Conservation (phyloP, 53 echinoderm and acorn worm genomes). For the Zoroaster sp. region DNA sequence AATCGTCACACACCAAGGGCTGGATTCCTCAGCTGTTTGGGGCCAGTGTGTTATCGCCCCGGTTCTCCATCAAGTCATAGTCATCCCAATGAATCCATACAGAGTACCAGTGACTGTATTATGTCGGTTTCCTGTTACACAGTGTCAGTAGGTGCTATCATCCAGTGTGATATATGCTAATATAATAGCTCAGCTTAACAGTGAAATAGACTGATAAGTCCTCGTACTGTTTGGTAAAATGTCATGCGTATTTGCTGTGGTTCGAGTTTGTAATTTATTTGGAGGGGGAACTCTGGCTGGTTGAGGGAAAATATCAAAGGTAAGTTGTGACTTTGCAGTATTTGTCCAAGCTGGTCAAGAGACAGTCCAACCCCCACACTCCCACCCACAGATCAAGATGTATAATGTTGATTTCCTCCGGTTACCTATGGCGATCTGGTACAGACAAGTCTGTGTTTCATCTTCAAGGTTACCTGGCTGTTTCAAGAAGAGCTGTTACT, state of each 20-base stretch:
- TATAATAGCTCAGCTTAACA: not conserved
- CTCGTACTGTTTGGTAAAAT: not conserved
- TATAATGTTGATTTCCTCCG: not conserved
- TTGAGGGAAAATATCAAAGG: not conserved
- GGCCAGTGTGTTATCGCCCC: not conserved
- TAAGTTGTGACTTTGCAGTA: not conserved
- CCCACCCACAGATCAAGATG: not conserved
- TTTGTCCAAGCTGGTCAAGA: not conserved
- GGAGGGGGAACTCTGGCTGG: not conserved
- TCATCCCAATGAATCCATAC: not conserved
- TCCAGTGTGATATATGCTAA: not conserved
- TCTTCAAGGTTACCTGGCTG: too few relatives aligned
- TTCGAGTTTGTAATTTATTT: not conserved
- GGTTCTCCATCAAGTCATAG: not conserved
- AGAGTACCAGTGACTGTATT: not conserved
- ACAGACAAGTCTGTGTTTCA: not conserved
- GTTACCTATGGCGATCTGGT: not conserved
- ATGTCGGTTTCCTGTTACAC: not conserved
- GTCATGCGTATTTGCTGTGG: not conserved
- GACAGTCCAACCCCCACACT: not conserved
- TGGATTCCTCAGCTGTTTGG: conserved; percentile 3
- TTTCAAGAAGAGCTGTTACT: too few relatives aligned
- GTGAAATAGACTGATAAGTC: too few relatives aligned
- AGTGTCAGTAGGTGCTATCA: conserved; percentile 2
- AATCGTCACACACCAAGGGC: not conserved